Evolutionary conservation across 2,113 vertebrate species (phyloP).

Genomic region (Callaeas wilsoni): DNA sequence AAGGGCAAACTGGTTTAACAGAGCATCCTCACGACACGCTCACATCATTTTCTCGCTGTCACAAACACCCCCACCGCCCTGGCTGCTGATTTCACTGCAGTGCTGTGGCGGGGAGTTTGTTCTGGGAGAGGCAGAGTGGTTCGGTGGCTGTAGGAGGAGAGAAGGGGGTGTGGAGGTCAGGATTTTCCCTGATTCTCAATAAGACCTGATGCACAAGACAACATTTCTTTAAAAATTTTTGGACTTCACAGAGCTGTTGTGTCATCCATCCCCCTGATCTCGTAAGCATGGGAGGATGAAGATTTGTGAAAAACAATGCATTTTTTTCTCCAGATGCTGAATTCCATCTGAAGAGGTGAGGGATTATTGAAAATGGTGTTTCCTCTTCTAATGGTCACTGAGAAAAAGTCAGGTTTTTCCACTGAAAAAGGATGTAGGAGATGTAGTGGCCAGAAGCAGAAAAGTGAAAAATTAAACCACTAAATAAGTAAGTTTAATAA

Average conservation of each 20-base stretch:
- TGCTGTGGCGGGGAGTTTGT: background rate
- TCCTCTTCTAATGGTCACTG: background rate
- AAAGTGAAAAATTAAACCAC: background rate
- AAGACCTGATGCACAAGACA: background rate
- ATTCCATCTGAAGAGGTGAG: background rate
- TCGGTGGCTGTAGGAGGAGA: background rate
- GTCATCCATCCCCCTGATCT: too few relatives aligned
- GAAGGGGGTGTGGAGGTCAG: background rate
- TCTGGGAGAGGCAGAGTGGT: background rate
- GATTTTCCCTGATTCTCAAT: background rate
- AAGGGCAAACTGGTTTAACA: conserved; percentile 4
- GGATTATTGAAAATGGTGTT: background rate
- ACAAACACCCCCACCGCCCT: background rate
- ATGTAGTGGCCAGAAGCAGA: background rate
- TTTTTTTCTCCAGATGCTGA: background rate
- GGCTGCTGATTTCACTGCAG: background rate
- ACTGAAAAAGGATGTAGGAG: background rate
- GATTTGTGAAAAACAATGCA: background rate
- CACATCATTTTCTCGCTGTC: background rate
- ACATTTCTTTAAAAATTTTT: too few relatives aligned
- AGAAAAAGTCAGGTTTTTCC: background rate
- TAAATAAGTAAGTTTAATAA: background rate
- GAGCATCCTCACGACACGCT: background rate
- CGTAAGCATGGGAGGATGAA: background rate
- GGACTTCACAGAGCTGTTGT: background rate